Base-by-base conservation (phyloP, 2,797 vertebrate species). In the Hypotaenidia okinawae region DNA sequence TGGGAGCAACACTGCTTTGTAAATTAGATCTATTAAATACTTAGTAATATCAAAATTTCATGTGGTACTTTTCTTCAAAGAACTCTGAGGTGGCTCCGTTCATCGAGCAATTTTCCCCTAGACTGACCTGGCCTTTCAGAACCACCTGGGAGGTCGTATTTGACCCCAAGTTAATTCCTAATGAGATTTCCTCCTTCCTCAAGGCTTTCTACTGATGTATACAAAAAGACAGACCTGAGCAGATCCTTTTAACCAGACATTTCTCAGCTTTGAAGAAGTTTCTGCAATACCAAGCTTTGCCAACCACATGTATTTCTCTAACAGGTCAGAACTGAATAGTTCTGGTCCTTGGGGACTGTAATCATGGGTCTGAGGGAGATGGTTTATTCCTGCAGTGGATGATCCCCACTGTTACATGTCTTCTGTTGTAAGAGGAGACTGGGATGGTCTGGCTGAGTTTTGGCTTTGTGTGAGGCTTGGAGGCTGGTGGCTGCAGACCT, bases 1-100 rank as follows among this genome's bases (percentile, higher is more conserved):
- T 17, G 85, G 70, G 87, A 92, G 79, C 89, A 89, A 47, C 43
- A 21, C 43, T 84, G 93, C 94, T 95, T 88, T 90, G 91, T 91
- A 88, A 94, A 90, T 91, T 75, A 87, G 89, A 94, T 69, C 83
- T 94, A 39, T 96, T 93, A 93, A 95, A 88, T 95, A 79, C 85
- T 95, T 93, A 57, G 63, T 35, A 64, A 84, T 73, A 96, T 96
- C 95, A 96, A 94, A 85, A 66, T 93, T 95, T 95, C 80, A 93
- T 94, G 89, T 1, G 0, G 69, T 54, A 67, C 70, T 81, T 87
- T 51, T 54, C 87, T 90, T 94, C 92, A 90, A 21, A 91, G 92
- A 11, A 18, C 35, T 15, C 66, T 28, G 54, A 74, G 72, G 69
- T 78, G 87, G 52, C 59, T 94, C 69, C 89, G 62, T 57, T 90